Base-by-base conservation (phyloP, 2,797 vertebrate genomes). In the Carcharodon carcharias region DNA sequence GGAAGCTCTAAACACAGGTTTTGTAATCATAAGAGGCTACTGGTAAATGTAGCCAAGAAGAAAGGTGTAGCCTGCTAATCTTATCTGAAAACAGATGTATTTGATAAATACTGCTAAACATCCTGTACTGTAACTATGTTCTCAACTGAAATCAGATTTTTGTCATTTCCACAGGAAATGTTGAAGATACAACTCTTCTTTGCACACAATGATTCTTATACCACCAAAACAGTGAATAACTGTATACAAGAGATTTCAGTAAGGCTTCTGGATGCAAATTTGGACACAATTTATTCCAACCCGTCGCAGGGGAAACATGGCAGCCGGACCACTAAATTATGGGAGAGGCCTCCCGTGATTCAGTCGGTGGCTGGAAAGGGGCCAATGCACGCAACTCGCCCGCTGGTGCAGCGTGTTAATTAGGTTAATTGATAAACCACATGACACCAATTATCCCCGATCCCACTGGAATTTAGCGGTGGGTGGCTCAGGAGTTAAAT, bases 21-120 rank as follows among this genome's bases (percentile, higher is more conserved):
- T 67, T 67, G 9, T 93, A 93, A 93, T 93, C n/a, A 9, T 93
- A 26, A 91, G 61, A 65, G 21, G 63, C 65, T n/a, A 26, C 63
- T 67, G 18, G 2, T 40, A 9, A 67, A 45, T 45, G 40, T 45
- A 63, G 65, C 63, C n/a, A 63, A 63, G 31, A 56, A 31, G 35
- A n/a, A 93, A 45, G 50, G 67, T 93, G 61, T 26, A 67, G 45
- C 18, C n/a, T 65, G 65, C 91, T 9, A 40, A 45, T 67, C 63
- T 67, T 93, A 93, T 93, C n/a, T 93, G n/a, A 93, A 93, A 23
- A 45, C n/a, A 93, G 18, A 93, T 65, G n/a, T 23, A 26, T 45
- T 93, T 93, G 91, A 93, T 93, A 67, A 40, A 93, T 67, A 93
- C n/a, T 28, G 40, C 63, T 93, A 67, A 93, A 93, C 63, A 93